Evolutionary conservation across 2,113 vertebrate species (phyloP).

Genomic region (Geococcyx californianus): DNA sequence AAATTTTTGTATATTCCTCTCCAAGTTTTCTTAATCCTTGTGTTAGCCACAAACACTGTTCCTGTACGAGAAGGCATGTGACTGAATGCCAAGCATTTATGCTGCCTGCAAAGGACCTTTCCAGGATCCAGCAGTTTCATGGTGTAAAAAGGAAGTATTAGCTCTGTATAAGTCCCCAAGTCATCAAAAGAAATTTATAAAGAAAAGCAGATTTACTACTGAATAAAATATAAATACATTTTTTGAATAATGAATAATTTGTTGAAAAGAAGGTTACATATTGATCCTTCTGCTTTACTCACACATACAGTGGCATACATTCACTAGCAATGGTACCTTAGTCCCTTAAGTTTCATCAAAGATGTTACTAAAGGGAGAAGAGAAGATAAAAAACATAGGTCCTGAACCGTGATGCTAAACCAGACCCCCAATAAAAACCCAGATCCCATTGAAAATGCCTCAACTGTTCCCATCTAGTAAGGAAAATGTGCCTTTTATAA

Average conservation of each 20-base stretch:
- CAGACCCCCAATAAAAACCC: not conserved
- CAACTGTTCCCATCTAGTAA: not conserved
- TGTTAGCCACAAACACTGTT: not conserved
- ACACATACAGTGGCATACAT: not conserved
- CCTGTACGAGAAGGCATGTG: not conserved
- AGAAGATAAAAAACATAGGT: not conserved
- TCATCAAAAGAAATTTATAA: not conserved
- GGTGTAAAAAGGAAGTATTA: not conserved
- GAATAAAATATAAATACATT: not conserved
- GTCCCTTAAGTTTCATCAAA: not conserved
- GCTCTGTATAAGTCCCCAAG: not conserved
- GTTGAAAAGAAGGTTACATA: not conserved
- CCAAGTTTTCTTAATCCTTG: not conserved
- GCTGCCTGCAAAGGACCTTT: not conserved
- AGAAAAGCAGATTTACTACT: not conserved
- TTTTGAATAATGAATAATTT: not conserved
- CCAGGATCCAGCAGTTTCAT: not conserved
- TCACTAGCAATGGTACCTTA: not conserved
- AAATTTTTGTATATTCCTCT: not conserved
- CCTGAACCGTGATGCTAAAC: not conserved
- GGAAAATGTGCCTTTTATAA: not conserved
- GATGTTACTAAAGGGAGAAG: not conserved
- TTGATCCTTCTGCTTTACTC: not conserved
- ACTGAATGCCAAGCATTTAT: not conserved
- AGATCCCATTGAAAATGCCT: not conserved